These are phyloP conservation scores for Myotis vivesi DNA, from an alignment of 2,797 vertebrate species.

Conservation along the genomic window DNA sequence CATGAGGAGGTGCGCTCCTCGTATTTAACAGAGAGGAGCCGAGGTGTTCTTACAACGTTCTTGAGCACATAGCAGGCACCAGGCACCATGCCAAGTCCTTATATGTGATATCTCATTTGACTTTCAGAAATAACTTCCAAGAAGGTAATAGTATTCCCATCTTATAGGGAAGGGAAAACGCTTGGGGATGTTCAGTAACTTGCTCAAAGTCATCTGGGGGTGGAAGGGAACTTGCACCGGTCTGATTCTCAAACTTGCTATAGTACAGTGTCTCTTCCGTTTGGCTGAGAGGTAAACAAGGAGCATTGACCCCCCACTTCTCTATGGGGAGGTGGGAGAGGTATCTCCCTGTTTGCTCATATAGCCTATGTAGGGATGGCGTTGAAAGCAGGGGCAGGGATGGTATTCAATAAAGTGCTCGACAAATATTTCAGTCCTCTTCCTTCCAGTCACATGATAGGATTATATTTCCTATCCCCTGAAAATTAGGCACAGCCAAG, in stretches of 20 bases:
- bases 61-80: no score
- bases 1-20: fast-evolving
- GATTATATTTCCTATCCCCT: neutral
- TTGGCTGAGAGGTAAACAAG: neutral
- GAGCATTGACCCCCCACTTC: neutral
- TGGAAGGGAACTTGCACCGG: neutral
- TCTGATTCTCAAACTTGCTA: neutral
- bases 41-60: neutral
- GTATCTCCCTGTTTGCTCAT: neutral
- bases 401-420: no score
- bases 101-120: neutral
- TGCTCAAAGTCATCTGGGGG: neutral
- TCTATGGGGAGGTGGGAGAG: fast-evolving
- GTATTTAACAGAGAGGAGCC: neutral
- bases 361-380: neutral
- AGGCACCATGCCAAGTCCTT: neutral
- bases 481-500: neutral
- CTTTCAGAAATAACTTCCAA: neutral
- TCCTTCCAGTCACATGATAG: neutral
- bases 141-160: neutral
- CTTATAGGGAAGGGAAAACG: neutral
- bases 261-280: fast-evolving
- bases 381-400: no score
- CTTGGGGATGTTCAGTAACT: neutral
- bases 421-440: neutral